phyloP scores from a whole-genome alignment of 2,888 invertebrate species.

The Automeris io region DNA sequence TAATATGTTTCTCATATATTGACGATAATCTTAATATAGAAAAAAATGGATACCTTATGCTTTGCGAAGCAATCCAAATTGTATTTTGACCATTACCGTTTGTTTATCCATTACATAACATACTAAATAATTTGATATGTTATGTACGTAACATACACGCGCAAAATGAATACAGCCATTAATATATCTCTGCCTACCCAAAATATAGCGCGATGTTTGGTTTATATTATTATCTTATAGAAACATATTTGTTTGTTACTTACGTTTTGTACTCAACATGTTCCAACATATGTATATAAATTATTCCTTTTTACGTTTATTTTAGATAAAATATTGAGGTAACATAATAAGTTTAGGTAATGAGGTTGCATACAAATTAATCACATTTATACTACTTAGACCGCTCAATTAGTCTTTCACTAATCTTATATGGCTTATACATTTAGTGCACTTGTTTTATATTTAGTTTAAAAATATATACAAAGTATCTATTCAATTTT shows the following conservation, averaged over 20 bases:
- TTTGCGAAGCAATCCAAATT: too few relatives aligned
- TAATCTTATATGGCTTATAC: background rate
- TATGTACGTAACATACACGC: too few relatives aligned
- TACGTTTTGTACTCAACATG: background rate
- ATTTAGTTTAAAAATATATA: background rate
- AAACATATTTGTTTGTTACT: background rate
- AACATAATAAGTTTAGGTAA: conserved; percentile 3
- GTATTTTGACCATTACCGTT: too few relatives aligned
- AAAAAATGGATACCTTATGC: too few relatives aligned
- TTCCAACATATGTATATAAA: background rate
- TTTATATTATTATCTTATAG: too few relatives aligned
- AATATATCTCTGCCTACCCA: too few relatives aligned
- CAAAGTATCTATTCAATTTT: background rate
- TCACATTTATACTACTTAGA: conserved; percentile 1
- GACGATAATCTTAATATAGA: too few relatives aligned
- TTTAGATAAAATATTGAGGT: conserved; percentile 5
- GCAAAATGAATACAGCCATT: too few relatives aligned
- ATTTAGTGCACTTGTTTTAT: background rate
- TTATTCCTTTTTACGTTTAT: background rate
- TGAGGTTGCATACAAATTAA: conserved; percentile 3
- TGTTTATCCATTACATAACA: too few relatives aligned
- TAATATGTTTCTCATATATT: too few relatives aligned
- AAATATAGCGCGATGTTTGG: too few relatives aligned
- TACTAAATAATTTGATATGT: too few relatives aligned
- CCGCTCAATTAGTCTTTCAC: conserved; percentile 3